These are phyloP conservation scores for Stigmatopora argus DNA, from an alignment of 2,113 vertebrate species.

Conservation along the genomic window DNA sequence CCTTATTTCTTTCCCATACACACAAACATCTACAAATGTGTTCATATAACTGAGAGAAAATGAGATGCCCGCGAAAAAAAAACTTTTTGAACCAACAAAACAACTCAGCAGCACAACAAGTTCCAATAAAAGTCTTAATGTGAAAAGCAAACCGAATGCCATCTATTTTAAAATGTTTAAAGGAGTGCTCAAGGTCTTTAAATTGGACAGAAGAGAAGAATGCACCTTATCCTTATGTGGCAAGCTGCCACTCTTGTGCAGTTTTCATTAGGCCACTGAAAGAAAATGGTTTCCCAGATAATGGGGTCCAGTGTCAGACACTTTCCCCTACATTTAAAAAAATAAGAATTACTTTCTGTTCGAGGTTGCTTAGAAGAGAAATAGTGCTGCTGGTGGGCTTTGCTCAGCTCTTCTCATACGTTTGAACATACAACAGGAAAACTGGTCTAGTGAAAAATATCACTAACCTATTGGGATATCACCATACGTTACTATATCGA, in stretches of 20 bases:
- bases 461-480: no score
- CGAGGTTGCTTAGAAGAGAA: constrained; percentile 1
- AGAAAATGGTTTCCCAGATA: constrained; percentile 47
- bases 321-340: constrained; percentile 42
- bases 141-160: constrained; percentile 16
- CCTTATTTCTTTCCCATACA: not conserved
- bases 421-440: not conserved
- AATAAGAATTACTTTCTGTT: constrained; percentile 28
- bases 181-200: constrained; percentile 29
- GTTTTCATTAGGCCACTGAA: constrained; percentile 30
- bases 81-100: constrained; percentile 30
- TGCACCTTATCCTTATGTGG: constrained; percentile 52
- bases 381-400: not conserved
- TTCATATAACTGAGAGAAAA: constrained; percentile 7
- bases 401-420: not conserved
- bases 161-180: constrained; percentile 55
- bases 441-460: no score
- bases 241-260: constrained; percentile 48
- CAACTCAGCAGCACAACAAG: constrained; percentile 41
- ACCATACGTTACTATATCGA: no score
- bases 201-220: constrained; percentile 54
- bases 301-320: constrained; percentile 35
- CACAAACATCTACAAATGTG: not conserved
- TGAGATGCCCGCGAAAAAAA: constrained; percentile 34
- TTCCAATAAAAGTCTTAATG: constrained; percentile 17